Evolutionary conservation across 2,888 invertebrate species (phyloP).

Genomic region (Platycnemis pennipes): DNA sequence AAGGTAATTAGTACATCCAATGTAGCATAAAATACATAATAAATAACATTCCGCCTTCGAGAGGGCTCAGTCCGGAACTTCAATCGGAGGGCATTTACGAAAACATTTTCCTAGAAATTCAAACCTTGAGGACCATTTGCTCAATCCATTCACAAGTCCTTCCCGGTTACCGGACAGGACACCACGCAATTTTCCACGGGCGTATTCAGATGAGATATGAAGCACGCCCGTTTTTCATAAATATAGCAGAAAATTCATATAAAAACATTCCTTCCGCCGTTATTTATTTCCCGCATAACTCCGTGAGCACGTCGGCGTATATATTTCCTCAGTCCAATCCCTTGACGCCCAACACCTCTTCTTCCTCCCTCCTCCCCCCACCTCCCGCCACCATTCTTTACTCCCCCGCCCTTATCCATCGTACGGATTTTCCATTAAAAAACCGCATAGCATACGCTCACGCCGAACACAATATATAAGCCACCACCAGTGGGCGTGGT

Average conservation of each 20-base stretch:
- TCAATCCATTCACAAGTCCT: not conserved
- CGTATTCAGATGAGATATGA: slow-evolving; percentile 46
- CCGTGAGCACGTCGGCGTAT: slow-evolving; percentile 36
- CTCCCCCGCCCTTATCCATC: not conserved
- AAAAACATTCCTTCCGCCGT: slow-evolving; percentile 15
- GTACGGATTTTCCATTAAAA: slow-evolving; percentile 49
- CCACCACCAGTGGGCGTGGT: slow-evolving; percentile 56
- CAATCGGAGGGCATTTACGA: not conserved
- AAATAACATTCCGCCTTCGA: not conserved
- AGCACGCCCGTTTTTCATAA: slow-evolving; percentile 28
- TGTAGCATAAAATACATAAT: slow-evolving; percentile 36
- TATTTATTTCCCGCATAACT: slow-evolving; percentile 55
- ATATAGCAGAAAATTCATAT: not conserved
- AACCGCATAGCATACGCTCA: not conserved
- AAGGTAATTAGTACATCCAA: not conserved
- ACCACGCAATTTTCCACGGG: slow-evolving; percentile 54
- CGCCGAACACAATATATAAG: slow-evolving; percentile 19
- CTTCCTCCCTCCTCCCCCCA: not conserved
- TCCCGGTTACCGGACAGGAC: not conserved
- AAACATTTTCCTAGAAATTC: not conserved
- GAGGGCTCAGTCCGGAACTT: not conserved
- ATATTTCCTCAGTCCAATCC: not conserved
- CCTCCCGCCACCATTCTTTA: not conserved
- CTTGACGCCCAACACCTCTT: not conserved
- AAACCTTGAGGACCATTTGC: not conserved